phyloP scores from a whole-genome alignment of 2,113 vertebrate species.

The Maccullochella peelii region DNA sequence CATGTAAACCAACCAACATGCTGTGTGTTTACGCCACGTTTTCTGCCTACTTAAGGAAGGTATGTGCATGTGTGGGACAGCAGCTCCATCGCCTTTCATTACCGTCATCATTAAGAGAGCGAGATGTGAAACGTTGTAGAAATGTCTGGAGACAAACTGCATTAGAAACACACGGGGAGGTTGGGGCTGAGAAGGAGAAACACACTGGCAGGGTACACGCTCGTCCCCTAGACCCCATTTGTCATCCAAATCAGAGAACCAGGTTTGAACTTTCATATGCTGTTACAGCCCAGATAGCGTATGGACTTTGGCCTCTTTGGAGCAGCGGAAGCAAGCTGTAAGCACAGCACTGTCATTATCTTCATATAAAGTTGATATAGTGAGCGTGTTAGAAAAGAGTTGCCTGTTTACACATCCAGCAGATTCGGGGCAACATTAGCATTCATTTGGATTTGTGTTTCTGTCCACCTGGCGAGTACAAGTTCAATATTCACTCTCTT shows the following conservation, averaged over 20 bases:
- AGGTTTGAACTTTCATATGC: not conserved
- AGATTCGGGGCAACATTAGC: not conserved
- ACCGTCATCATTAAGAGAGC: slow-evolving; percentile 60
- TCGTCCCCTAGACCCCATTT: not conserved
- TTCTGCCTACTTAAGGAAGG: slow-evolving; percentile 30
- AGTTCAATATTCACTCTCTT: not conserved
- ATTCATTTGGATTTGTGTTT: not conserved
- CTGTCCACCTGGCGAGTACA: not conserved
- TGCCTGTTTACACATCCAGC: not conserved
- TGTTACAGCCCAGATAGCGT: not conserved
- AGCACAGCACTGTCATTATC: not conserved
- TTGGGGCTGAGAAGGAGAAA: no score
- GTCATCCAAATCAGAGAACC: not conserved
- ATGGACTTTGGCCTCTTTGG: not conserved
- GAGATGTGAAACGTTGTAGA: slow-evolving; percentile 16
- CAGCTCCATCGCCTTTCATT: slow-evolving; percentile 61
- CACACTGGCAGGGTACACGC: not conserved
- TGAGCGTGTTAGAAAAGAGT: not conserved
- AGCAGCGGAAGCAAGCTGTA: not conserved
- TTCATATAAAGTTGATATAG: not conserved
- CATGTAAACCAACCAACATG: not conserved
- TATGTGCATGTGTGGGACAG: slow-evolving; percentile 49
- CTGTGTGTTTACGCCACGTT: slow-evolving; percentile 17
- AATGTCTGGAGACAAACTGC: slow-evolving; percentile 24
- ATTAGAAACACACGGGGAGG: slow-evolving; percentile 2